Conservation (phyloP, 1,140 invertebrate genomes). For the Hyposmocoma kahamanoa region DNA sequence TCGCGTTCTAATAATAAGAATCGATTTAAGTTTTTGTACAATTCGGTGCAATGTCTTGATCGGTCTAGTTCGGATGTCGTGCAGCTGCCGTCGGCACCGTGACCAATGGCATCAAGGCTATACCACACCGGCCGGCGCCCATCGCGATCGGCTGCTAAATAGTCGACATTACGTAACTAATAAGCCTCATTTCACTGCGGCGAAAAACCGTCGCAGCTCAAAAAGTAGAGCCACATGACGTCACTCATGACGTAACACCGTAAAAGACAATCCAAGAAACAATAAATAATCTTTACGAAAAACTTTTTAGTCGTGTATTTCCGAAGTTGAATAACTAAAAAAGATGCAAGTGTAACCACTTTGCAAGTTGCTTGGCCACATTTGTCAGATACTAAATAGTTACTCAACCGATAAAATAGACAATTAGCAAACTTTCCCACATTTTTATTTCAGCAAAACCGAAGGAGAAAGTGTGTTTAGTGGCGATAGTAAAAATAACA, state of each 20-base stretch:
- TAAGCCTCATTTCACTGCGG: neutral
- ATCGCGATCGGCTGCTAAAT: neutral
- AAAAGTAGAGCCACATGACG: neutral
- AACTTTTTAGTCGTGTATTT: no score
- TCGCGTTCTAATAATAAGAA: no score
- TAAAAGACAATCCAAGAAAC: neutral
- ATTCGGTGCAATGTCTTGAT: no score
- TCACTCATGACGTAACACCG: constrained; percentile 1
- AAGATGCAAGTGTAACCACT: no score
- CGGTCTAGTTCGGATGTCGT: no score
- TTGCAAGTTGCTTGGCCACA: no score
- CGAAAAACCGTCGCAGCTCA: neutral
- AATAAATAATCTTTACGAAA: neutral
- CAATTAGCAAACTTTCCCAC: constrained; percentile 4
- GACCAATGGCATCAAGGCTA: no score
- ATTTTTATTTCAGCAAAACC: neutral
- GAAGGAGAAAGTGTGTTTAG: neutral
- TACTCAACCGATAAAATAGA: constrained; percentile 1
- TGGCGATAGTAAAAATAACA: neutral
- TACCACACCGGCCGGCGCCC: no score
- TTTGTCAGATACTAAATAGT: neutral
- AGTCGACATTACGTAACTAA: neutral
- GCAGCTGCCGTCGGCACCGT: no score
- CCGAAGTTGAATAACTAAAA: no score
- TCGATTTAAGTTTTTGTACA: no score